Percentiles rank a stretch among this genome's conserved stretches.
Conservation (phyloP, 2,888 invertebrate genomes). For the Endomychus coccineus region DNA sequence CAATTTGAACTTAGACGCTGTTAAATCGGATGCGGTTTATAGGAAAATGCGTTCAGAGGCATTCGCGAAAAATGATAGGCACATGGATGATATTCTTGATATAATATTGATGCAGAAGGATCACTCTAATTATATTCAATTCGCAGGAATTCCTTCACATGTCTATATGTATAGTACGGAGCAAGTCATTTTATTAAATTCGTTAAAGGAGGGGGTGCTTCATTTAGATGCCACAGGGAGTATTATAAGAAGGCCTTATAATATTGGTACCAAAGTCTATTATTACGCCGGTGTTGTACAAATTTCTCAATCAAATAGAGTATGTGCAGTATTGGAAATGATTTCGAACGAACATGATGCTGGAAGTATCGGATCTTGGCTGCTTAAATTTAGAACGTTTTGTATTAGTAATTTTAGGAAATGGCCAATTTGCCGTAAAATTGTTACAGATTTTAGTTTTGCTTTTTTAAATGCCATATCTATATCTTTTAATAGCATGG, state of each 20-base stretch:
- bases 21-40: too few species aligned
- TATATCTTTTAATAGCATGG: neutral
- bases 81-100: too few species aligned
- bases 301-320: neutral
- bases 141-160: conserved; percentile 4
- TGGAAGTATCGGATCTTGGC: neutral
- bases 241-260: neutral
- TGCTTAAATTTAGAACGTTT: conserved; percentile 1
- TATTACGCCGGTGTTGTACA: conserved; percentile 1
- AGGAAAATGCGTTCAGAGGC: too few species aligned
- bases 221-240: neutral
- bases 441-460: too few species aligned
- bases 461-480: conserved; percentile 2
- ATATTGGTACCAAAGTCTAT: neutral
- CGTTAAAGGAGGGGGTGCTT: too few species aligned
- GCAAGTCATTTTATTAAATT: too few species aligned
- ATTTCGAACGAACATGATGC: neutral
- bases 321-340: conserved; percentile 1
- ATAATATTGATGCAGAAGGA: too few species aligned
- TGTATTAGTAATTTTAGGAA: neutral
- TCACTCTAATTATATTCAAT: conserved; percentile 3
- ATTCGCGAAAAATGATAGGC: too few species aligned
- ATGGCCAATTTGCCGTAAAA: conserved; percentile 1
- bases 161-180: conserved; percentile 1
- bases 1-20: neutral